A percentile compares a stretch with the other conserved stretches of the same genome.
These are phyloP conservation scores for Setipinna tenuifilis DNA, from an alignment of 2,797 vertebrate species.

Conservation along the genomic window DNA sequence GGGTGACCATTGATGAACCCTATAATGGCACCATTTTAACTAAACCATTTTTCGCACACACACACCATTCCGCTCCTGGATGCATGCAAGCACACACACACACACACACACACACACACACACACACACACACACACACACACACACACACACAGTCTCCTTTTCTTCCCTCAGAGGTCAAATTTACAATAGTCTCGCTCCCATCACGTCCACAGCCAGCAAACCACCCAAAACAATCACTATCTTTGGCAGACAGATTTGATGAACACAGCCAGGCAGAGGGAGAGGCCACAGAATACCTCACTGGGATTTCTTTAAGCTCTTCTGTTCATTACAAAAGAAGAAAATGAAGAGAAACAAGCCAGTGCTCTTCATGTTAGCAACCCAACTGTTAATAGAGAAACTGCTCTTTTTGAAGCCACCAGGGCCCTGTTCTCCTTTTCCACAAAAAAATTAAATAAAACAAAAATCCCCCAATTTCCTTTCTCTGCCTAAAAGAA, in stretches of 20 bases:
- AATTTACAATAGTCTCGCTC: not conserved
- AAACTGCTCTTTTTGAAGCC: not conserved
- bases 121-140: not conserved
- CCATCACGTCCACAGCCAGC: constrained; percentile 7
- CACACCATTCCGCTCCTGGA: not conserved
- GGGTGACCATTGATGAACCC: constrained; percentile 21
- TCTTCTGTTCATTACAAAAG: not conserved
- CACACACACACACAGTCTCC: not conserved
- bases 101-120: not conserved
- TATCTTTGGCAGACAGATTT: not conserved
- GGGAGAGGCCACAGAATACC: not conserved
- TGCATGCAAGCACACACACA: not conserved
- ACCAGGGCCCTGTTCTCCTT: not conserved
- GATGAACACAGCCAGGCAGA: not conserved
- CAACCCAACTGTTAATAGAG: not conserved
- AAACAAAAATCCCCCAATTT: not conserved
- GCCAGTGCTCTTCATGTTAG: not conserved
- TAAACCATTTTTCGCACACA: not conserved
- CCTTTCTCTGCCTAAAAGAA: not conserved
- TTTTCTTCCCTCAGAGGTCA: not conserved
- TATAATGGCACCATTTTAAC: constrained; percentile 1
- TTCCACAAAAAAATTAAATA: not conserved
- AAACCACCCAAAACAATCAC: constrained; percentile 4
- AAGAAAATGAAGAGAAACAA: not conserved
- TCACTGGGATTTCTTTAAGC: not conserved